Conservation (phyloP, 2,888 invertebrate species). For the Marasmarcha lunaedactyla region DNA sequence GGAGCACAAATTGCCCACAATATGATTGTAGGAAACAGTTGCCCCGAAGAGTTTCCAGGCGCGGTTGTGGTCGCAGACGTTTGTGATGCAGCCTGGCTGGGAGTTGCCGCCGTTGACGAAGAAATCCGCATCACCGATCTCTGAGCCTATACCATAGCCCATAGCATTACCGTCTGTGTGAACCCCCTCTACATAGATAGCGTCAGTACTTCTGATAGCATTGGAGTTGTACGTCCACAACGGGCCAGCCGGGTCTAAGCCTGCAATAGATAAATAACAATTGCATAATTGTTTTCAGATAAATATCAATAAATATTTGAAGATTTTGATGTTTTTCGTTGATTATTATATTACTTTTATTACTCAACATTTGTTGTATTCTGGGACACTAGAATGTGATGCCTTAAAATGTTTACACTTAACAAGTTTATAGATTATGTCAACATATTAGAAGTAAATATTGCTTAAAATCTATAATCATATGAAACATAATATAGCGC, state of each 20-base stretch:
- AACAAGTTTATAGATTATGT: too few relatives aligned
- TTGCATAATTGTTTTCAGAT: too few relatives aligned
- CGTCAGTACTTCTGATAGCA: slow-evolving; percentile 34
- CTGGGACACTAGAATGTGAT: not conserved
- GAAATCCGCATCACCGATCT: slow-evolving; percentile 68
- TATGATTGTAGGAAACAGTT: slow-evolving; percentile 33
- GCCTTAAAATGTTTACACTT: too few relatives aligned
- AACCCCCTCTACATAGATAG: slow-evolving; percentile 38
- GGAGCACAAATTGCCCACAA: slow-evolving; percentile 30
- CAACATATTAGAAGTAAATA: too few relatives aligned
- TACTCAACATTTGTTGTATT: not conserved
- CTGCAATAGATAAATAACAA: too few relatives aligned
- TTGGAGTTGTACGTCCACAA: slow-evolving; percentile 31
- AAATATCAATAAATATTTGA: not conserved
- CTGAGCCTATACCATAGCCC: slow-evolving; percentile 53
- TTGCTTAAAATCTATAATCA: too few relatives aligned
- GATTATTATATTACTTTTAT: not conserved
- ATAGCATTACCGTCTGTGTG: slow-evolving; percentile 54
- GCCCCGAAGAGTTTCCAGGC: slow-evolving; percentile 42
- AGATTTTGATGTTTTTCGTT: not conserved
- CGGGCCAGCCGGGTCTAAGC: slow-evolving; percentile 44
- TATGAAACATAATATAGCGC: too few relatives aligned
- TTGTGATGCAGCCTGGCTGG: slow-evolving; percentile 40
- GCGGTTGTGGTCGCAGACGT: slow-evolving; percentile 40
- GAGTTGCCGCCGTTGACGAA: slow-evolving; percentile 68